A percentile compares a stretch with the other conserved stretches of the same genome.
Conservation (phyloP, 37 sponge, comb jelly and placozoan species). For the Theonella swinhoei region DNA sequence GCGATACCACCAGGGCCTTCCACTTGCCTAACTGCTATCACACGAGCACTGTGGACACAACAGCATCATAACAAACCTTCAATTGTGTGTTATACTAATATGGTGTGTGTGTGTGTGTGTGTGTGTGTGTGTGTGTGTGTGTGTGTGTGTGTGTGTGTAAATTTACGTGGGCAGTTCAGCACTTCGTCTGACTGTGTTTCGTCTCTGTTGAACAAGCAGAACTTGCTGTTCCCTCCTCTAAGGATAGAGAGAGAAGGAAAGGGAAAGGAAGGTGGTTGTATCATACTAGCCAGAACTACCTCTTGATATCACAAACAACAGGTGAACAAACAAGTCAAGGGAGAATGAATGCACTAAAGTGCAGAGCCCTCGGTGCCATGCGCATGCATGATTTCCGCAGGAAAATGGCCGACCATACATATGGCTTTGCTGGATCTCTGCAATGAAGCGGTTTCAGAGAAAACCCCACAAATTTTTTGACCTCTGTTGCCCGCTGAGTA, state of each 20-base stretch:
- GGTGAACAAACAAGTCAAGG: not conserved
- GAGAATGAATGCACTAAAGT: not conserved
- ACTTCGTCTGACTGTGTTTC: not conserved
- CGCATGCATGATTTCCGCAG: no score
- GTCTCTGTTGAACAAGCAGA: not conserved
- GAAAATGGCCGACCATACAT: no score
- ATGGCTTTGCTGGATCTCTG: no score
- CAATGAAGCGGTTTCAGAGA: no score
- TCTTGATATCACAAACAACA: not conserved
- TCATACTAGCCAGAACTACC: no score
- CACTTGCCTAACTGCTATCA: constrained; percentile 14
- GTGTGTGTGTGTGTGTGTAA: not conserved
- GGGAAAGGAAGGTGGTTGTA: no score
- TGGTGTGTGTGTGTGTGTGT: not conserved
- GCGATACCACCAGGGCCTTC: constrained; percentile 21
- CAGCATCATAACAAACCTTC: not conserved
- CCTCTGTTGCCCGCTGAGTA: no score
- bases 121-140: constrained; percentile 9
- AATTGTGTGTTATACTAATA: not conserved
- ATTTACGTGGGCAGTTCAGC: not conserved
- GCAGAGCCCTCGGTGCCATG: no score
- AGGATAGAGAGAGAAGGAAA: no score
- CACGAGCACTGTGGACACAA: constrained; percentile 18
- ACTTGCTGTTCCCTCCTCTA: not conserved
- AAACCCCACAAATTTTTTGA: no score